Conservation (phyloP, 2,888 invertebrate genomes). For the Ichneumon xanthorius region DNA sequence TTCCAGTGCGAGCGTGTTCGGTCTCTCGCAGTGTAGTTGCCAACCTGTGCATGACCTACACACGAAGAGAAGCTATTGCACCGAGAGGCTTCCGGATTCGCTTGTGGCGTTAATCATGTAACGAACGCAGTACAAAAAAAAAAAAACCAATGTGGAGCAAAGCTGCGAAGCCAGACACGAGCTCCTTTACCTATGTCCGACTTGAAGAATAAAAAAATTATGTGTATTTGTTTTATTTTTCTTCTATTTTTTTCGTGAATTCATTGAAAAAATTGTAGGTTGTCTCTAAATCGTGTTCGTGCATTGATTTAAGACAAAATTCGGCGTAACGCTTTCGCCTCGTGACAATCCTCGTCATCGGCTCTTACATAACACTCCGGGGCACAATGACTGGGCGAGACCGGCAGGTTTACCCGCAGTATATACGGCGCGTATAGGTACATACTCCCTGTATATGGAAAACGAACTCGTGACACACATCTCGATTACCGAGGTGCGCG, state of each 20-base stretch:
- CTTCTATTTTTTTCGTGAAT: neutral
- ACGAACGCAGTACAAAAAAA: conserved; percentile 19
- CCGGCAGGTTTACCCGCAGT: conserved; percentile 27
- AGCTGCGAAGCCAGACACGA: conserved; percentile 61
- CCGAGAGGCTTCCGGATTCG: conserved; percentile 64
- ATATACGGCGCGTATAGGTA: conserved; percentile 56
- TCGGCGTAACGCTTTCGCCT: conserved; percentile 2
- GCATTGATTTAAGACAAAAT: conserved; percentile 5
- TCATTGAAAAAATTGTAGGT: neutral
- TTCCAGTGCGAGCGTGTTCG: conserved; percentile 20
- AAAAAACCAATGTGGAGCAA: conserved; percentile 45
- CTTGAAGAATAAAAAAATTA: neutral
- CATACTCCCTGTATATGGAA: conserved; percentile 77
- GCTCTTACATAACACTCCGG: conserved; percentile 34
- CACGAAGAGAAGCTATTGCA: conserved; percentile 27
- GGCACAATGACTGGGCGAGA: conserved; percentile 47
- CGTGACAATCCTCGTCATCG: conserved; percentile 4
- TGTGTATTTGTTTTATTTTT: neutral
- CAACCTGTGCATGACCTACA: neutral
- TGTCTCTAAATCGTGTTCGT: neutral
- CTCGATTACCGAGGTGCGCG: conserved; percentile 72
- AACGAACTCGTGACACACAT: conserved; percentile 82
- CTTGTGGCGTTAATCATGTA: conserved; percentile 52
- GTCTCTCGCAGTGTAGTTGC: conserved; percentile 12
- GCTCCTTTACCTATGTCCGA: conserved; percentile 38